Conservation (phyloP, 2,797 vertebrate species). For the Pangasius macronema region DNA sequence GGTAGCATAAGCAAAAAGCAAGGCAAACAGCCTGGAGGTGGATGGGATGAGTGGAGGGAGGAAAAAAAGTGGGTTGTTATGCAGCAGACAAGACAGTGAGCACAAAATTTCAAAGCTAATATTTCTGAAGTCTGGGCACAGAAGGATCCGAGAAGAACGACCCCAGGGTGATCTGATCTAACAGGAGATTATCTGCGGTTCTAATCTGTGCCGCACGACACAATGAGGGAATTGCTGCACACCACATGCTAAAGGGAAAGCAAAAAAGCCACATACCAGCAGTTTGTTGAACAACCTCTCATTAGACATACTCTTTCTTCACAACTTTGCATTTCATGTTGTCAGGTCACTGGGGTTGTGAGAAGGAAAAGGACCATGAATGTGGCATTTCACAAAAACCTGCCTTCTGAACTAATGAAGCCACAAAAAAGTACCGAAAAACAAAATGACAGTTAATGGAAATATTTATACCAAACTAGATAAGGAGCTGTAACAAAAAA, state of each 20-base stretch:
- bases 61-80: constrained; percentile 34
- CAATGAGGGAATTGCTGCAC: background rate
- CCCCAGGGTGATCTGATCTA: constrained; percentile 45
- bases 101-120: constrained; percentile 52
- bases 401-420: background rate
- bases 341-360: background rate
- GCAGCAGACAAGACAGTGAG: constrained; percentile 35
- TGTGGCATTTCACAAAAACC: background rate
- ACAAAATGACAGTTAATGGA: background rate
- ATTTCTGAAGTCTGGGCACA: constrained; percentile 28
- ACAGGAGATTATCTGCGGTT: constrained; percentile 52
- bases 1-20: constrained; percentile 6
- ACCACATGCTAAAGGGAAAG: constrained; percentile 22
- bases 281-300: constrained; percentile 41
- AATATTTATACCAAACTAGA: background rate
- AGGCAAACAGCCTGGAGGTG: constrained; percentile 40
- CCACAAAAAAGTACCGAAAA: background rate
- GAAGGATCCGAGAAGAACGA: constrained; percentile 27
- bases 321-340: background rate
- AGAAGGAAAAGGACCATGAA: background rate
- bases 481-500: background rate
- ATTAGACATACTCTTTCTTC: constrained; percentile 26
- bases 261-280: background rate
- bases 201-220: constrained; percentile 41
- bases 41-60: background rate